Evolutionary conservation across 2,113 vertebrate species (phyloP).

Genomic region (Eptesicus fuscus): DNA sequence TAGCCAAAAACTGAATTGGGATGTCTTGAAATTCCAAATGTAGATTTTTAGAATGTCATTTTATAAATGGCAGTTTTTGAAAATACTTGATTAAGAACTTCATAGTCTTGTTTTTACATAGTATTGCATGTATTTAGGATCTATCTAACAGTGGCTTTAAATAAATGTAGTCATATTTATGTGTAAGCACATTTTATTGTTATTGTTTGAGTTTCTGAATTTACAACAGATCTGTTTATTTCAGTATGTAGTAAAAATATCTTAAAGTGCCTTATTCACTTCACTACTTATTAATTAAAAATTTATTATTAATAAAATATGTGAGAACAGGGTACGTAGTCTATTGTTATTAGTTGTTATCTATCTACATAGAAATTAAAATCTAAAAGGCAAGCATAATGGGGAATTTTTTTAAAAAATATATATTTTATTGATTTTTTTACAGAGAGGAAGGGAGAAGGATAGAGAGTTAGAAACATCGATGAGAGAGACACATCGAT

Average conservation of each 20-base stretch:
- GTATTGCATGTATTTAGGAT: constrained; percentile 38
- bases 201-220: constrained; percentile 74
- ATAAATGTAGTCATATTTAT: constrained; percentile 71
- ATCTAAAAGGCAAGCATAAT: not conserved
- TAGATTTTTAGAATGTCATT: constrained; percentile 72
- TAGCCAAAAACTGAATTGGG: constrained; percentile 55
- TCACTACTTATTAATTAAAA: constrained; percentile 75
- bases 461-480: no score
- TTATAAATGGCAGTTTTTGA: constrained; percentile 73
- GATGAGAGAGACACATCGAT: no score
- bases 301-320: constrained; percentile 67
- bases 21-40: constrained; percentile 66
- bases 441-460: no score
- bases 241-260: constrained; percentile 73
- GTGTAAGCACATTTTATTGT: constrained; percentile 74
- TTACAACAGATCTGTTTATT: constrained; percentile 72
- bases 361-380: not conserved
- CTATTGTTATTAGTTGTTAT: not conserved
- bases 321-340: not conserved
- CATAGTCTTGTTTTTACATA: constrained; percentile 67
- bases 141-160: constrained; percentile 58
- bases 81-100: constrained; percentile 58
- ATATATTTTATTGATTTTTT: no score
- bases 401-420: not conserved
- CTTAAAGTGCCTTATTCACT: constrained; percentile 62